Evolutionary conservation across 2,888 invertebrate species (phyloP).

Genomic region (Netelia inedita): DNA sequence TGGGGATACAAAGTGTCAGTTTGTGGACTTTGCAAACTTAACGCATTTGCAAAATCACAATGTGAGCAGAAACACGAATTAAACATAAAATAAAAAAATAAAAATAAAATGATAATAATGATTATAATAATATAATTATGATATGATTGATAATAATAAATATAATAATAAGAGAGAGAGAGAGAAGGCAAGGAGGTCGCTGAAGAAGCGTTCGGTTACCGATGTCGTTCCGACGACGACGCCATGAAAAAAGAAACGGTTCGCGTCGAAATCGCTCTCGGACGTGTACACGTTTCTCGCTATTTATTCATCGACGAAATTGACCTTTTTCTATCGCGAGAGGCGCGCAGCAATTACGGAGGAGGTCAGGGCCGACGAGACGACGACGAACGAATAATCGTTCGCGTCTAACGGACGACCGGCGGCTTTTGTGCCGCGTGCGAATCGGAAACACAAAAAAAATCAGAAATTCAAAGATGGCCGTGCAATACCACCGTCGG

Average conservation of each 20-base stretch:
- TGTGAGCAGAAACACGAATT: too few relatives aligned
- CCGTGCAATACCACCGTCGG: not conserved
- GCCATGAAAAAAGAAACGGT: slow-evolving; percentile 50
- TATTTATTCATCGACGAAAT: slow-evolving; percentile 68
- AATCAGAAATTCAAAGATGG: not conserved
- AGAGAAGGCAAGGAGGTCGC: not conserved
- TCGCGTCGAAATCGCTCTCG: slow-evolving; percentile 36
- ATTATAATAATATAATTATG: too few relatives aligned
- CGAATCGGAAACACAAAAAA: slow-evolving; percentile 28
- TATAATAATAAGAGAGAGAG: slow-evolving; percentile 49
- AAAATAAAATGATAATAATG: too few relatives aligned
- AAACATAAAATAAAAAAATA: too few relatives aligned
- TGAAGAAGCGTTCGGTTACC: not conserved
- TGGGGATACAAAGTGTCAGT: too few relatives aligned
- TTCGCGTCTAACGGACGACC: slow-evolving; percentile 23
- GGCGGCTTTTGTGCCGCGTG: slow-evolving; percentile 8
- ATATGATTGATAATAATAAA: too few relatives aligned
- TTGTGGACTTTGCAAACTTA: too few relatives aligned
- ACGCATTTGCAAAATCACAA: too few relatives aligned
- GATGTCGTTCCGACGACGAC: not conserved
- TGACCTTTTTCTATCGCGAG: slow-evolving; percentile 68
- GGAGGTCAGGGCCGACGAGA: slow-evolving; percentile 73
- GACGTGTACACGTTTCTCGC: slow-evolving; percentile 38
- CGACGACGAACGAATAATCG: slow-evolving; percentile 59
- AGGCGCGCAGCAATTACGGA: slow-evolving; percentile 63